Percentiles rank a stretch among this genome's conserved stretches.
These are phyloP conservation scores for Chrysochloris asiatica DNA, from an alignment of 2,113 vertebrate species.

Conservation along the genomic window DNA sequence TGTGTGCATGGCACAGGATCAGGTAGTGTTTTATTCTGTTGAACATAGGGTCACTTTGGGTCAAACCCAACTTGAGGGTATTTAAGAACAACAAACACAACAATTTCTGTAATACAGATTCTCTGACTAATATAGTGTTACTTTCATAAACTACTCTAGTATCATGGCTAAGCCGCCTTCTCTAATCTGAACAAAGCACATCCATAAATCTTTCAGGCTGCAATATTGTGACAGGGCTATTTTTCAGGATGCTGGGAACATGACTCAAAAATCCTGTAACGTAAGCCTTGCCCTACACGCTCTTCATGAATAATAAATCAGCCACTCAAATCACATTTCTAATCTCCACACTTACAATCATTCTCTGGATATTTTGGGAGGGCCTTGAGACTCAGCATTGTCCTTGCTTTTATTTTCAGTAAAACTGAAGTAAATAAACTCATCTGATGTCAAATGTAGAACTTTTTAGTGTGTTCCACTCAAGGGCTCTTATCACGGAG, in stretches of 20 bases:
- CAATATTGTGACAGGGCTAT: background rate
- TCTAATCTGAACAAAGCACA: background rate
- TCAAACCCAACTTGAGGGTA: too few relatives aligned
- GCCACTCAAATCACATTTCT: conserved; percentile 23
- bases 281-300: background rate
- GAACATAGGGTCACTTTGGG: too few relatives aligned
- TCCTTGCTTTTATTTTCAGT: background rate
- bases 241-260: conserved; percentile 49
- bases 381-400: background rate
- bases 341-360: background rate
- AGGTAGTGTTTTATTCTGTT: too few relatives aligned
- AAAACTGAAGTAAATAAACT: background rate
- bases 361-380: background rate
- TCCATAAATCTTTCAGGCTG: conserved; percentile 14
- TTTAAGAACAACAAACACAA: too few relatives aligned
- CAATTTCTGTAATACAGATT: background rate
- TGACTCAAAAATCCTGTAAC: conserved; percentile 33
- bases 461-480: background rate
- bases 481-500: background rate
- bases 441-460: background rate
- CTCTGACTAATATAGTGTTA: background rate
- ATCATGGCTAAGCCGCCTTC: background rate
- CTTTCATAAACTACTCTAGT: background rate
- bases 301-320: conserved; percentile 62
- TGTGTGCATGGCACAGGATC: too few relatives aligned